These are phyloP conservation scores for Bambusicola thoracicus DNA, from an alignment of 2,113 vertebrate species.

Conservation along the genomic window DNA sequence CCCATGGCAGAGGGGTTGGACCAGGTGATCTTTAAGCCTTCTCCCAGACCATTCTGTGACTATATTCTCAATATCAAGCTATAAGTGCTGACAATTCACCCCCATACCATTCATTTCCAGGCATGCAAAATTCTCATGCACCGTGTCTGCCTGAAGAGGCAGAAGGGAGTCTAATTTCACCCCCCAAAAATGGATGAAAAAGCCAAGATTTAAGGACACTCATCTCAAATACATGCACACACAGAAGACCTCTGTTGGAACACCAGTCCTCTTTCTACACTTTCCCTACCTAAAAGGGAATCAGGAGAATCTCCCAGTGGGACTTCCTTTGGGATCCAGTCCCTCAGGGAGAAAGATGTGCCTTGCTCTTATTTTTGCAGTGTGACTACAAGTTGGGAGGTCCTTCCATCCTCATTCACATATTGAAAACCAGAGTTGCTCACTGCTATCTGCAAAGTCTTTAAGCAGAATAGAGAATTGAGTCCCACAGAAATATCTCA, in stretches of 20 bases:
- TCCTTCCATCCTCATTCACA: not conserved
- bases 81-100: not conserved
- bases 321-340: not conserved
- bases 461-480: not conserved
- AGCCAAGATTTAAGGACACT: not conserved
- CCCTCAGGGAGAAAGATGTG: not conserved
- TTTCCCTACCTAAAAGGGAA: not conserved
- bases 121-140: rapidly evolving
- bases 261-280: not conserved
- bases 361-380: not conserved
- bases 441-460: not conserved
- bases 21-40: not conserved
- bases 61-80: not conserved
- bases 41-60: not conserved
- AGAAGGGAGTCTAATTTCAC: not conserved
- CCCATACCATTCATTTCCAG: not conserved
- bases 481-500: not conserved
- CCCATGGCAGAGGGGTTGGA: not conserved
- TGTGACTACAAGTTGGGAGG: not conserved
- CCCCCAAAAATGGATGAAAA: not conserved
- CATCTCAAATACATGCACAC: not conserved
- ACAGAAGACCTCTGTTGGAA: not conserved
- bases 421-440: not conserved
- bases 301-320: not conserved
- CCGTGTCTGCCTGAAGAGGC: not conserved